These are phyloP conservation scores for Eulemur rubriventer DNA, from an alignment of 2,797 vertebrate genomes.

Conservation along the genomic window DNA sequence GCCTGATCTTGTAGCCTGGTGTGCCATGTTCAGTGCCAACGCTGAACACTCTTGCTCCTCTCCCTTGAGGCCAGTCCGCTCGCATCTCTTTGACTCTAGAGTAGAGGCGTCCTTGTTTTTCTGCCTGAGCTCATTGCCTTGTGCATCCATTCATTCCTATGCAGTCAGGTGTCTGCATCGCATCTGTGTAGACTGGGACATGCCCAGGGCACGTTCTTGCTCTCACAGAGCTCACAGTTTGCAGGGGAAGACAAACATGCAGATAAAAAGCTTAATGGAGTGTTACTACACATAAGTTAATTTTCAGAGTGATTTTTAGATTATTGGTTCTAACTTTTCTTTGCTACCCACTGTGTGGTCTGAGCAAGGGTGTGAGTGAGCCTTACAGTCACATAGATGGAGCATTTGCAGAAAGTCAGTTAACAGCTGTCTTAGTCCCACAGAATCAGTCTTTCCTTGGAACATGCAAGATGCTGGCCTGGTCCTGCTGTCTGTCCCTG, in stretches of 20 bases:
- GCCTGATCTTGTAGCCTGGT: no score
- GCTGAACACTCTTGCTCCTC: not conserved
- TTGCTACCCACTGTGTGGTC: not conserved
- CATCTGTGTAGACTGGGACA: fast-evolving
- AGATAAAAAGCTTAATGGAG: not conserved
- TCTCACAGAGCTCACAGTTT: fast-evolving
- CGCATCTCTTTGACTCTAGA: fast-evolving
- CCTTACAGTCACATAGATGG: not conserved
- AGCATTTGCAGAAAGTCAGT: not conserved
- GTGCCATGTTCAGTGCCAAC: fast-evolving
- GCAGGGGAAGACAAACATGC: not conserved
- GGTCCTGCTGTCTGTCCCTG: not conserved
- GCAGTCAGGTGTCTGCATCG: fast-evolving
- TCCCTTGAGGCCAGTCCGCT: fast-evolving
- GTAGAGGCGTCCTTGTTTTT: no score
- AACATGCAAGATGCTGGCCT: not conserved
- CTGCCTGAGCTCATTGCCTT: fast-evolving
- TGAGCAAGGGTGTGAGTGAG: not conserved
- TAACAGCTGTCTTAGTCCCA: not conserved
- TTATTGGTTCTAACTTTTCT: not conserved
- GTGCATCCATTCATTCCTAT: fast-evolving
- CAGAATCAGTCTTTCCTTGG: not conserved
- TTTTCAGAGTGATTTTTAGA: not conserved
- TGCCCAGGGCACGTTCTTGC: fast-evolving
- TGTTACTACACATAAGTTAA: not conserved